Conservation (phyloP, 2,113 vertebrate genomes). For the Arvicanthis niloticus region DNA sequence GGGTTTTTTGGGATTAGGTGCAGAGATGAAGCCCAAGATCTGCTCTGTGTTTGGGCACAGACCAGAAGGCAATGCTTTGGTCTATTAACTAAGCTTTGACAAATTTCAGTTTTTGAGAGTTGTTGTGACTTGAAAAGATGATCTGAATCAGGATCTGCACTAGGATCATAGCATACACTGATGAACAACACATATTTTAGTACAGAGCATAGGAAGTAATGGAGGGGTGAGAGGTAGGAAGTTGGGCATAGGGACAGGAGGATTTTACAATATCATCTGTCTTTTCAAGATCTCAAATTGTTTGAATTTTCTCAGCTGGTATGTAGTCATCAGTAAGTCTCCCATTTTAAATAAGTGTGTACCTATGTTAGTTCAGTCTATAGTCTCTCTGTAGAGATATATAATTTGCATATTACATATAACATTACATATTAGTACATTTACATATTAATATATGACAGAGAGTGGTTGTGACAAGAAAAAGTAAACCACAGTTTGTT, state of each 20-base stretch:
- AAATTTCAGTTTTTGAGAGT: no score
- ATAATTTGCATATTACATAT: constrained; percentile 62
- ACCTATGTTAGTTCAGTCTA: constrained; percentile 56
- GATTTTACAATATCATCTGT: background rate
- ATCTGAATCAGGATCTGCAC: background rate
- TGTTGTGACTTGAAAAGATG: background rate
- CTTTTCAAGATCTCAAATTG: background rate
- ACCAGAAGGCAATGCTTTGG: no score
- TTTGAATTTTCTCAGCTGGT: background rate
- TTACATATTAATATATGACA: constrained; percentile 61
- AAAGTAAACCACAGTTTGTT: constrained; percentile 33
- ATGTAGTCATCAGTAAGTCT: background rate
- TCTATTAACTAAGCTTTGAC: no score
- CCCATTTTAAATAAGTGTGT: constrained; percentile 49
- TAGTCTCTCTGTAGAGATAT: constrained; percentile 57
- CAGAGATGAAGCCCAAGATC: no score
- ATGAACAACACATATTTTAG: background rate
- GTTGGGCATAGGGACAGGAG: background rate
- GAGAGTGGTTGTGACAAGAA: constrained; percentile 52
- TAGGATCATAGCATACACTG: background rate
- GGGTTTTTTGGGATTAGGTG: no score
- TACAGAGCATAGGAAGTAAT: no score
- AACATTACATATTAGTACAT: constrained; percentile 1
- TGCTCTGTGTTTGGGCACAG: no score
- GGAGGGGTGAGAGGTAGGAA: background rate